Conservation (phyloP, 2,113 vertebrate genomes). For the Pluvianellus socialis region DNA sequence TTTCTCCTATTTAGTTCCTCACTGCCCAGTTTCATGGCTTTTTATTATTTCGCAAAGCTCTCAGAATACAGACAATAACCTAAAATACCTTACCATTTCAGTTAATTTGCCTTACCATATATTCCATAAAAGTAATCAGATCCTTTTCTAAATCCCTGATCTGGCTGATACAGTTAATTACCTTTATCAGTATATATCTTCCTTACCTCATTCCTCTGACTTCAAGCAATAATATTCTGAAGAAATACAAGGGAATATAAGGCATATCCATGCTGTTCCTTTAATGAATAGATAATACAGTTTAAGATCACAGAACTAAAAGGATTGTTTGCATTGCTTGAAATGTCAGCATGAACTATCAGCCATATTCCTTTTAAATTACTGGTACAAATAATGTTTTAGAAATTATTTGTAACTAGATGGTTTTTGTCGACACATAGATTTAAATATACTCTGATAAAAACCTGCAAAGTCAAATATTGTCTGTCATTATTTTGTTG, state of each 20-base stretch:
- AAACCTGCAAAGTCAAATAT: background rate
- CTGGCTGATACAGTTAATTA: background rate
- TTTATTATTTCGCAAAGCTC: constrained; percentile 22
- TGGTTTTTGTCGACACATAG: background rate
- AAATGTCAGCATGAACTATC: background rate
- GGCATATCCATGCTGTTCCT: background rate
- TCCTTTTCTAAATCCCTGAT: background rate
- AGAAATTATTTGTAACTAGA: background rate
- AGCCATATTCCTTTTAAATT: background rate
- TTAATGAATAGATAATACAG: background rate
- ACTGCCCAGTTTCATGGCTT: constrained; percentile 38
- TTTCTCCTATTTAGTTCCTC: constrained; percentile 64
- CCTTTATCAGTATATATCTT: background rate
- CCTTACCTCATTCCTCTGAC: background rate
- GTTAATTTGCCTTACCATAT: background rate
- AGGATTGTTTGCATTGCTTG: background rate
- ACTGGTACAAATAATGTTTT: background rate
- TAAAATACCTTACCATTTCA: background rate
- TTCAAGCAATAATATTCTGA: background rate
- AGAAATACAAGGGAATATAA: background rate
- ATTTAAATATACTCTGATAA: background rate
- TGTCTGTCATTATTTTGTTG: background rate
- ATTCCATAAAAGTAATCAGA: background rate
- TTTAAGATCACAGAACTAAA: background rate
- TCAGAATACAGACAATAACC: background rate